Evolutionary conservation across 2,113 vertebrate species (phyloP).

Genomic region (Mus pahari): DNA sequence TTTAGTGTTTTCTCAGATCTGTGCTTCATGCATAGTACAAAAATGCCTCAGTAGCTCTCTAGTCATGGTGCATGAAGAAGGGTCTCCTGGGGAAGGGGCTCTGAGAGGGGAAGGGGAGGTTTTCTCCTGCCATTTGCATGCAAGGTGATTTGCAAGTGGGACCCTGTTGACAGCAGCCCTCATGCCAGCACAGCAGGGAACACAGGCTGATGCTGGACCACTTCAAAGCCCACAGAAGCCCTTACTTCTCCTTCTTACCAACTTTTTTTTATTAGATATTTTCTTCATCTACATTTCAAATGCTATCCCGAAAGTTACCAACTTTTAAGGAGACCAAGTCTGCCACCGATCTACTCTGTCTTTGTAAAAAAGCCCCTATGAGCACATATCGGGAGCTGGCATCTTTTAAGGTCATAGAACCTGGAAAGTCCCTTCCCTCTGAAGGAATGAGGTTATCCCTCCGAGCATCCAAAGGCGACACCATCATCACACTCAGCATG

Average conservation of each 20-base stretch:
- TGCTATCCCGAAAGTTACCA: too few species aligned
- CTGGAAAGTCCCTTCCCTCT: background rate
- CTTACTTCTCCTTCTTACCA: conserved; percentile 17
- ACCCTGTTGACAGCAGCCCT: background rate
- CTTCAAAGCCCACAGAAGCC: background rate
- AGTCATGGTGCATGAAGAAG: rapidly evolving
- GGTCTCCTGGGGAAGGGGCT: background rate
- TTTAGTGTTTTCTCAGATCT: background rate
- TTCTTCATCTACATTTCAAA: too few species aligned
- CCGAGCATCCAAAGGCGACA: background rate
- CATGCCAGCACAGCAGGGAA: background rate
- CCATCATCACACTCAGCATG: rapidly evolving
- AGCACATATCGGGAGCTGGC: background rate
- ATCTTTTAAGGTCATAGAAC: background rate
- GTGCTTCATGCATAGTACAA: background rate
- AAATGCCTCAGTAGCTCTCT: background rate
- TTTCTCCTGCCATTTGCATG: background rate
- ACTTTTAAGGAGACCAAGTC: background rate
- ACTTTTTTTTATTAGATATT: too few species aligned
- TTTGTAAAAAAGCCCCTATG: background rate
- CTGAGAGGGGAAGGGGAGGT: too few species aligned
- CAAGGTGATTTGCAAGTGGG: rapidly evolving
- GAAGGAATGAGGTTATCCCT: background rate
- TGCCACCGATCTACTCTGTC: conserved; percentile 5
- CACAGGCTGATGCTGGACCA: background rate